phyloP scores from a whole-genome alignment of 1,140 invertebrate species.

The Rhizoglyphus robini region DNA sequence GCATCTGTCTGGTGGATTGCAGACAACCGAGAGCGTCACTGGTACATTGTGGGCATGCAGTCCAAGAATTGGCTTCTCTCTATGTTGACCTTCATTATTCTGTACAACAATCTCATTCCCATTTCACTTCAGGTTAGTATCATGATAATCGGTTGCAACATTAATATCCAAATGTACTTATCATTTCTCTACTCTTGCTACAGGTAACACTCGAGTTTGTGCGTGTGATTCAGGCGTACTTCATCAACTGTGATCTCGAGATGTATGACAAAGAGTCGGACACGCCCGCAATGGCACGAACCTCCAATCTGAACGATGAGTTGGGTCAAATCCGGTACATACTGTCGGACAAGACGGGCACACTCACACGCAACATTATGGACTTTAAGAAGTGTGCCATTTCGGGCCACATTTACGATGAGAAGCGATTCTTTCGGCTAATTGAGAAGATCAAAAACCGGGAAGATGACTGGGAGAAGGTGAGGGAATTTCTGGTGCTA shows the following conservation, averaged over 20 bases:
- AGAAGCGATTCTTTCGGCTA: conserved; percentile 3
- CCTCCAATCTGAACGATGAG: conserved; percentile 98
- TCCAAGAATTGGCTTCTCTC: conserved; percentile 71
- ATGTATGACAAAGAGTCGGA: conserved; percentile 90
- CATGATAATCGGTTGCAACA: conserved; percentile 87
- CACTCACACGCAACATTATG: conserved; percentile 94
- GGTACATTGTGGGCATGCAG: conserved; percentile 22
- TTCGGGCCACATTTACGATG: conserved; percentile 53
- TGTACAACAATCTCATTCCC: conserved; percentile 99
- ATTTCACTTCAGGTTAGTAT: conserved; percentile 97
- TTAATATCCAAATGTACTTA: too few relatives aligned
- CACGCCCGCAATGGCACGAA: conserved; percentile 90
- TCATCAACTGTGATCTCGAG: too few relatives aligned
- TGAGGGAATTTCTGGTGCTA: conserved; percentile 56
- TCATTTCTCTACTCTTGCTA: too few relatives aligned
- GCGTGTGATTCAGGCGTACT: too few relatives aligned
- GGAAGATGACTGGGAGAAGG: neutral
- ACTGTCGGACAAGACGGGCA: conserved; percentile 93
- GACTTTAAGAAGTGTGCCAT: conserved; percentile 84
- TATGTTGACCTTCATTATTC: conserved; percentile 94
- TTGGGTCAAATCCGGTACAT: conserved; percentile 77
- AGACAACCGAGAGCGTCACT: conserved; percentile 24
- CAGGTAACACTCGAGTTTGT: too few relatives aligned
- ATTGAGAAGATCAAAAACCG: conserved; percentile 3
- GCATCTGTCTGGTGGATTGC: conserved; percentile 74